Conservation (phyloP, 2,797 vertebrate genomes). For the Anabacerthia variegaticeps region DNA sequence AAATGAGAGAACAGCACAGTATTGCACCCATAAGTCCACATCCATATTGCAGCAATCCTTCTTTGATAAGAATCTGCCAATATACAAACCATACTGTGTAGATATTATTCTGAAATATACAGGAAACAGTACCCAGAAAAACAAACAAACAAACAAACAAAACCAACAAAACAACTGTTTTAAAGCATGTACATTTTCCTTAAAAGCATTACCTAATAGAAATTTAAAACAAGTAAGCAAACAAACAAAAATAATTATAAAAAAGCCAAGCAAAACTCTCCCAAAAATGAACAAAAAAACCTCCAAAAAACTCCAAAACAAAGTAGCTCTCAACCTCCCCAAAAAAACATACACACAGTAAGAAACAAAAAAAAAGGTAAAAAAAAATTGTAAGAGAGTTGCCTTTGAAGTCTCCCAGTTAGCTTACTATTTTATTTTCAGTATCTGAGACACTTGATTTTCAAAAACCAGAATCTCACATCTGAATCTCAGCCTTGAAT, state of each 20-base stretch:
- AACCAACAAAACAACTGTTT: fast-evolving
- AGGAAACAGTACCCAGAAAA: not conserved
- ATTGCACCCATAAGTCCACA: not conserved
- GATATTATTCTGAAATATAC: not conserved
- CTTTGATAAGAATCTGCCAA: not conserved
- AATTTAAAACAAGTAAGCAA: no score
- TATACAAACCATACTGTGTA: fast-evolving
- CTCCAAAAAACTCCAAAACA: no score
- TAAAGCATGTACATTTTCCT: not conserved
- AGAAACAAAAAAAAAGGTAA: fast-evolving
- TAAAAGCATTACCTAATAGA: not conserved
- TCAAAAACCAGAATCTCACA: not conserved
- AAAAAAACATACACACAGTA: not conserved
- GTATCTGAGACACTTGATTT: not conserved
- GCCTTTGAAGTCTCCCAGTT: not conserved
- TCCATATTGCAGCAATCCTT: not conserved
- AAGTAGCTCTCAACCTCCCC: no score
- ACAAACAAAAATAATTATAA: no score
- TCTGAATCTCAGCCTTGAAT: not conserved
- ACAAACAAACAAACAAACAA: no score
- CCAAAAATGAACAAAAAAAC: no score
- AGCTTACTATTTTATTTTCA: not conserved
- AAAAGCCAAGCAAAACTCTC: no score
- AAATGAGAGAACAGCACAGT: not conserved
- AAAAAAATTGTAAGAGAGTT: not conserved